Conservation (phyloP, 37 sponge, comb jelly and placozoan species). For the Ephydatia muelleri region DNA sequence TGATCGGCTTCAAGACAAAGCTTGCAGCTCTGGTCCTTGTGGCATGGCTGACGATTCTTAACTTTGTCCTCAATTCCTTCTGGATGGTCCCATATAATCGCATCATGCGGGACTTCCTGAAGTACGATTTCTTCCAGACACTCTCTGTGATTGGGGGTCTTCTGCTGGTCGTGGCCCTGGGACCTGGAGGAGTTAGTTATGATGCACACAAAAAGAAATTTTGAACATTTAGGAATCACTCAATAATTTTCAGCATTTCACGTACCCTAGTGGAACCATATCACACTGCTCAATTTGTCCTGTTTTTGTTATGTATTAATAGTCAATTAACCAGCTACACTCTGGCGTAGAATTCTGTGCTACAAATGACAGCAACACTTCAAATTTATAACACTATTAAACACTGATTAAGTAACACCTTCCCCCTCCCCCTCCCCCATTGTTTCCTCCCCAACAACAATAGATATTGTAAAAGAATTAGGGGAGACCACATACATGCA, state of each 20-base stretch:
- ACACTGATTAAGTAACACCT: too few relatives aligned
- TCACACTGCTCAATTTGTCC: too few relatives aligned
- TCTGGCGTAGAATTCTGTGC: too few relatives aligned
- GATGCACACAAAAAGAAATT: conserved; percentile 98
- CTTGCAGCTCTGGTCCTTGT: conserved; percentile 90
- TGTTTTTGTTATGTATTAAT: too few relatives aligned
- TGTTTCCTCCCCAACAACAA: too few relatives aligned
- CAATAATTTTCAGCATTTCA: not conserved
- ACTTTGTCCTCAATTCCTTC: conserved; percentile 88
- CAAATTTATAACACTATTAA: too few relatives aligned
- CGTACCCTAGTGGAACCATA: too few relatives aligned
- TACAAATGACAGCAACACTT: too few relatives aligned
- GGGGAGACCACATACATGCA: too few relatives aligned
- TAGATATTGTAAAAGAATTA: too few relatives aligned
- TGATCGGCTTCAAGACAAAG: conserved; percentile 95
- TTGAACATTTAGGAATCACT: conserved; percentile 36
- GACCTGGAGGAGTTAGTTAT: conserved; percentile 96
- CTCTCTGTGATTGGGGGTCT: conserved; percentile 98
- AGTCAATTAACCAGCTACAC: too few relatives aligned
- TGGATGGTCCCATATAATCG: conserved; percentile 78
- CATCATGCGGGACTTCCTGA: conserved; percentile 92
- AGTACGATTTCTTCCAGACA: conserved; percentile 99
- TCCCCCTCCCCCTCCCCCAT: too few relatives aligned
- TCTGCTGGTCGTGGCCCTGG: conserved; percentile 91
- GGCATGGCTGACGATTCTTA: conserved; percentile 69